Conservation (phyloP, 2,888 invertebrate species). For the Papilio gigon region DNA sequence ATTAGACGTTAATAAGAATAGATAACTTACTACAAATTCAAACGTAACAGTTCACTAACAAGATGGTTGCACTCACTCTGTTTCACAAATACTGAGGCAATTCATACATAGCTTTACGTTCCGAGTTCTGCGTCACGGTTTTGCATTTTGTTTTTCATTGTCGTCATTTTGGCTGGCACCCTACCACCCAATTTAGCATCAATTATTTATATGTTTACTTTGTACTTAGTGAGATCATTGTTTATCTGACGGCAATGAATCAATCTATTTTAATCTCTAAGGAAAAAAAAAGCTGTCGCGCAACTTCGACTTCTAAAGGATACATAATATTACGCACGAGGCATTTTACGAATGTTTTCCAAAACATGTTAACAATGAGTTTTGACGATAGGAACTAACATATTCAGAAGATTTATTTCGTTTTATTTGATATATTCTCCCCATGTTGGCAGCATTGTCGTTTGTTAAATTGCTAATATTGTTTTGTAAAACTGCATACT, state of each 20-base stretch:
- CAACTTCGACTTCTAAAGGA: too few relatives aligned
- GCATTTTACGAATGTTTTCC: too few relatives aligned
- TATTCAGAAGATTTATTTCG: too few relatives aligned
- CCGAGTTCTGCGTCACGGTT: conserved; percentile 8
- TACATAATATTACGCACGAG: too few relatives aligned
- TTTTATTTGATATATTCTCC: too few relatives aligned
- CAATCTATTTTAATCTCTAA: conserved; percentile 21
- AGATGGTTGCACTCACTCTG: neutral
- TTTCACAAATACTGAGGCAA: conserved; percentile 8
- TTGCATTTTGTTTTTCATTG: conserved; percentile 26
- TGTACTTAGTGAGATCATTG: conserved; percentile 36
- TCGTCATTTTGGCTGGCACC: conserved; percentile 28
- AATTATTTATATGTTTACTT: conserved; percentile 29
- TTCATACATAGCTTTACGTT: neutral
- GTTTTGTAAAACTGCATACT: neutral
- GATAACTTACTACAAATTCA: neutral
- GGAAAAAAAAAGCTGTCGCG: too few relatives aligned
- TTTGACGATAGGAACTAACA: too few relatives aligned
- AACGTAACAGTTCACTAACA: neutral
- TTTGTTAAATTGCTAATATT: neutral
- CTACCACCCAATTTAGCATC: conserved; percentile 32
- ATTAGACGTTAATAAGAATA: too few relatives aligned
- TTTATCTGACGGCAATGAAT: conserved; percentile 24
- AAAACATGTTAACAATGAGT: too few relatives aligned
- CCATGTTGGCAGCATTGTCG: neutral